phyloP scores from a whole-genome alignment of 2,888 invertebrate species.

The Euproctis similis region DNA sequence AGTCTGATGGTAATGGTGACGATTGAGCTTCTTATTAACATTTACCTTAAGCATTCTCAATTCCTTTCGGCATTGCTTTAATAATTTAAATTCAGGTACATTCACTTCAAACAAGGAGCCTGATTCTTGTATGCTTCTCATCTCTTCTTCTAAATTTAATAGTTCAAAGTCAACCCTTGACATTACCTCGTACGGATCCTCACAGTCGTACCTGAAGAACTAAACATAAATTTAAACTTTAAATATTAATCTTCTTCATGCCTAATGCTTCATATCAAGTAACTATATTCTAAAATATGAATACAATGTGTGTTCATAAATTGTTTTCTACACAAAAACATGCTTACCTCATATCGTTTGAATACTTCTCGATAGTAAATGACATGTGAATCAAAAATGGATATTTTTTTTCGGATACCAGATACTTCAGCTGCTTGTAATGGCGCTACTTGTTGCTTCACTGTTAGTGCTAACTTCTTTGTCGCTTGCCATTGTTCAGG shows the following conservation, averaged over 20 bases:
- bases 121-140: conserved; percentile 90
- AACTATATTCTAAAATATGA: no score
- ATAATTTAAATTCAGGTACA: conserved; percentile 94
- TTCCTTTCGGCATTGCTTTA: conserved; percentile 94
- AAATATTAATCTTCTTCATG: no score
- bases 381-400: conserved; percentile 89
- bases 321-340: no score
- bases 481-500: conserved; percentile 97
- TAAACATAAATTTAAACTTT: conserved; percentile 30
- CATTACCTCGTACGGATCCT: conserved; percentile 83
- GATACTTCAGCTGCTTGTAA: conserved; percentile 95
- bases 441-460: conserved; percentile 96
- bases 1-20: no score
- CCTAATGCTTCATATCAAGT: no score
- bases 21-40: background rate
- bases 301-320: no score
- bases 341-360: conserved; percentile 77
- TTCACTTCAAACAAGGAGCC: conserved; percentile 96
- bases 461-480: conserved; percentile 91
- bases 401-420: conserved; percentile 89
- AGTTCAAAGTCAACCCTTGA: conserved; percentile 88
- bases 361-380: conserved; percentile 92
- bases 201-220: conserved; percentile 85
- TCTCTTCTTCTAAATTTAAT: conserved; percentile 86
- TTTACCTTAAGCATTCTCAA: conserved; percentile 87